These are phyloP conservation scores for Cyclophora albipunctata DNA, from an alignment of 2,888 invertebrate genomes.

Conservation along the genomic window DNA sequence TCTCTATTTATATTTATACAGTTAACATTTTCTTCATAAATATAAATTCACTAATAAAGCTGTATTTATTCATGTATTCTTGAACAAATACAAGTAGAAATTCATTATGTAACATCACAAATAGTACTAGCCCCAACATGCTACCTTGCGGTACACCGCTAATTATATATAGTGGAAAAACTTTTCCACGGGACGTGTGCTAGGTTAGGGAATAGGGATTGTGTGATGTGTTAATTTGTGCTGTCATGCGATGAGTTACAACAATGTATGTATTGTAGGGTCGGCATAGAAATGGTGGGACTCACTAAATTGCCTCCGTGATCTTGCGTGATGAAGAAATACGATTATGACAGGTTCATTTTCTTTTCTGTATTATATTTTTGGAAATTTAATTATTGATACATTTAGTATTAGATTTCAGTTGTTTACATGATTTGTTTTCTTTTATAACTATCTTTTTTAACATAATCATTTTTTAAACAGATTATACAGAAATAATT, in stretches of 20 bases:
- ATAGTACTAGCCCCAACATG: slow-evolving; percentile 2
- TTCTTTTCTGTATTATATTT: slow-evolving; percentile 7
- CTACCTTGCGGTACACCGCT: slow-evolving; percentile 6
- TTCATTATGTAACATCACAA: neutral
- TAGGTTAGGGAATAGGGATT: slow-evolving; percentile 28
- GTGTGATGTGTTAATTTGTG: slow-evolving; percentile 65
- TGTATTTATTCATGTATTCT: too few species aligned
- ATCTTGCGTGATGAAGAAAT: slow-evolving; percentile 27
- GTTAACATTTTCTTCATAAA: too few species aligned
- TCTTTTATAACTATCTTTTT: too few species aligned
- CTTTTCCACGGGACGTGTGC: slow-evolving; percentile 30
- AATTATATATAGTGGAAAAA: slow-evolving; percentile 18
- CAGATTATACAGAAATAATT: too few species aligned
- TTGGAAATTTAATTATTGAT: neutral
- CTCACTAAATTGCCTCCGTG: slow-evolving; percentile 29
- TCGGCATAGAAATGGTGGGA: slow-evolving; percentile 28
- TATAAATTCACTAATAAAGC: too few species aligned
- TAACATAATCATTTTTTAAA: too few species aligned
- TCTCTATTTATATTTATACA: too few species aligned
- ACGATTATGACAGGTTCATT: slow-evolving; percentile 5
- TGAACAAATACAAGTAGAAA: too few species aligned
- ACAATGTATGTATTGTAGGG: slow-evolving; percentile 35
- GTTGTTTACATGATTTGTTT: too few species aligned
- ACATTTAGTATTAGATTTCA: too few species aligned
- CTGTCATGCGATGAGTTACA: slow-evolving; percentile 68